These are phyloP conservation scores for Cariama cristata DNA, from an alignment of 2,113 vertebrate genomes.

Conservation along the genomic window DNA sequence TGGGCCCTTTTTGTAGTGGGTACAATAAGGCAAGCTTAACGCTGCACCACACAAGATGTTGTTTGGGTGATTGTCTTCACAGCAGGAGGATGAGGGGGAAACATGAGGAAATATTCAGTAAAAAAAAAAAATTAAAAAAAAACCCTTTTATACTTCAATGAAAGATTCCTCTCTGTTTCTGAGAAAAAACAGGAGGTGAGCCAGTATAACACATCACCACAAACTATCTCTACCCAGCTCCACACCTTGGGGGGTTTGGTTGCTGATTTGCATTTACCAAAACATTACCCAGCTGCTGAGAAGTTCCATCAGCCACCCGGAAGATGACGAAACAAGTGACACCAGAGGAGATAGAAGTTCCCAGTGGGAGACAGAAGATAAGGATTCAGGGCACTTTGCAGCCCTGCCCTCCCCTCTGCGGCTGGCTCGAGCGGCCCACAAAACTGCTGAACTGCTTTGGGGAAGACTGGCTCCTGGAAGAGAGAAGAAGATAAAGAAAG, in stretches of 20 bases:
- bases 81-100: not conserved
- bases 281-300: not conserved
- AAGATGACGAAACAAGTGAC: not conserved
- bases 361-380: not conserved
- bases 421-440: not conserved
- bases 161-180: not conserved
- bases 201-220: not conserved
- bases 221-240: not conserved
- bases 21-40: not conserved
- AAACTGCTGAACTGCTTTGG: not conserved
- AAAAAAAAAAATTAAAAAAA: not conserved
- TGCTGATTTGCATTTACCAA: not conserved
- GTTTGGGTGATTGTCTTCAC: not conserved
- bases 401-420: not conserved
- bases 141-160: not conserved
- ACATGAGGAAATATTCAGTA: not conserved
- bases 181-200: not conserved
- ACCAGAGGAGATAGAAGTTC: not conserved
- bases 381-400: not conserved
- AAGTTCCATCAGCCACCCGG: not conserved
- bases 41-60: not conserved
- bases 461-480: not conserved
- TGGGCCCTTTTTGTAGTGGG: not conserved
- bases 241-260: not conserved
- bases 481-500: constrained; percentile 23